A percentile compares a stretch with the other conserved stretches of the same genome.
Evolutionary conservation across 2,797 vertebrate species (phyloP).

Genomic region (Acrossocheilus wenchowensis): DNA sequence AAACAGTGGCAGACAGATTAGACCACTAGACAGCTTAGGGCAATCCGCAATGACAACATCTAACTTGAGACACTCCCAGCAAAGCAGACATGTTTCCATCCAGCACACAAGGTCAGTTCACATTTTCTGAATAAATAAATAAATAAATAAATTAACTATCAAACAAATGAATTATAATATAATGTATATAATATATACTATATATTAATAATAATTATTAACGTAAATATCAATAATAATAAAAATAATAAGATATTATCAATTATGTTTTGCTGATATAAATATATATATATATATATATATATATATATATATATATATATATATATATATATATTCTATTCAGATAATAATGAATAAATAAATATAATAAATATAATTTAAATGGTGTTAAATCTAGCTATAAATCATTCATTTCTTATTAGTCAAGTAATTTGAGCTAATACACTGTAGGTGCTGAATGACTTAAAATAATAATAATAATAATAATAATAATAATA

Average conservation of each 20-base stretch:
- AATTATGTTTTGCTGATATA: neutral
- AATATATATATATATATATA: neutral
- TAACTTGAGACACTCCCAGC: slow-evolving; percentile 10
- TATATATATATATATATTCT: neutral
- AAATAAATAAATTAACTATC: no score
- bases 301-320: neutral
- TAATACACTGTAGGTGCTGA: neutral
- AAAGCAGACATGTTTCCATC: neutral
- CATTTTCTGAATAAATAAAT: neutral
- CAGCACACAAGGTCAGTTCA: neutral
- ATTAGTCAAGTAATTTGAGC: neutral
- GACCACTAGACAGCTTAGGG: slow-evolving; percentile 34
- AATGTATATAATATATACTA: neutral
- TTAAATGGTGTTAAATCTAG: neutral
- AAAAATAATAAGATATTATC: neutral
- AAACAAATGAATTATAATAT: neutral
- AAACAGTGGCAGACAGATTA: slow-evolving; percentile 43
- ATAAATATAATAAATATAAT: neutral
- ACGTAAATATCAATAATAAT: neutral
- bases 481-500: neutral
- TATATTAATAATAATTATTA: neutral
- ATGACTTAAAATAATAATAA: neutral
- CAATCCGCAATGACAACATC: slow-evolving; percentile 41
- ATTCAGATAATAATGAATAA: no score
- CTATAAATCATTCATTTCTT: neutral